Conservation (phyloP, 1,140 invertebrate genomes). For the Cecropterus lyciades region DNA sequence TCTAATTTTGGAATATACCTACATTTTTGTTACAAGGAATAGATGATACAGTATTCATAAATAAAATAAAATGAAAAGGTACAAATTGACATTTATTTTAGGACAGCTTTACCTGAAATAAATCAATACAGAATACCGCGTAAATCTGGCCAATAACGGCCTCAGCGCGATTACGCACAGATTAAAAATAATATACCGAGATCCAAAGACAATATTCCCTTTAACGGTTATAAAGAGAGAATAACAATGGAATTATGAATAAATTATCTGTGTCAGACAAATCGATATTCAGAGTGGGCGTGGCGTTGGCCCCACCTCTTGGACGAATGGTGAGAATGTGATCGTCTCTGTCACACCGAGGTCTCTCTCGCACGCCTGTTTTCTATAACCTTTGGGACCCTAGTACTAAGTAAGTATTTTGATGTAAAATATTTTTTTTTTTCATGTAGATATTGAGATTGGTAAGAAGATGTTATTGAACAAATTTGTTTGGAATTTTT, state of each 20-base stretch:
- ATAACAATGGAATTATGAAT: constrained; percentile 63
- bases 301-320: constrained; percentile 45
- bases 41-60: no score
- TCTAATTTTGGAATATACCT: no score
- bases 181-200: constrained; percentile 35
- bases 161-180: constrained; percentile 30
- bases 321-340: constrained; percentile 19
- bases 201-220: constrained; percentile 33
- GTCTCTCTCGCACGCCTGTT: constrained; percentile 24
- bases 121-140: constrained; percentile 1
- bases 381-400: constrained; percentile 21
- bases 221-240: constrained; percentile 36
- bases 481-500: no score
- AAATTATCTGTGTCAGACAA: constrained; percentile 57
- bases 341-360: constrained; percentile 23
- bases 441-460: no score
- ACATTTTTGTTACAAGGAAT: no score
- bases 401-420: constrained; percentile 27
- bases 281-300: constrained; percentile 56
- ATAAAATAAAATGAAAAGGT: no score
- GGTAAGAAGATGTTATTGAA: no score
- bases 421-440: background rate
- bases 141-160: constrained; percentile 27
- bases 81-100: no score
- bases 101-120: background rate